These are phyloP conservation scores for Oligia strigilis DNA, from an alignment of 2,888 invertebrate genomes.

Conservation along the genomic window DNA sequence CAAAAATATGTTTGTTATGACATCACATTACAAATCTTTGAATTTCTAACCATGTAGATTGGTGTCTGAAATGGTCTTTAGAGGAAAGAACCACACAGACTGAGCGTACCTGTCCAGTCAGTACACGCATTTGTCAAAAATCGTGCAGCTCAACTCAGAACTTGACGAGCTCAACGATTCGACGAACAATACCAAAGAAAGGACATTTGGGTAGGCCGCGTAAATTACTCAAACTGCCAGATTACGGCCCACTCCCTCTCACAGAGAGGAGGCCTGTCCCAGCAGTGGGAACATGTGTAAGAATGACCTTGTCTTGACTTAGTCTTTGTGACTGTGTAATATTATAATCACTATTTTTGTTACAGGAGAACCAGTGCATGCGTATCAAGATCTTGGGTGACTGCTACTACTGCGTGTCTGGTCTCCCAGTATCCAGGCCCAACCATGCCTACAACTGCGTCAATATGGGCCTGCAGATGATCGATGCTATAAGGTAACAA, in stretches of 20 bases:
- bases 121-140: too few species aligned
- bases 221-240: background rate
- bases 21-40: too few species aligned
- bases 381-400: constrained; percentile 98
- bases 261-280: background rate
- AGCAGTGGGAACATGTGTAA: background rate
- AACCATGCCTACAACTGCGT: constrained; percentile 99
- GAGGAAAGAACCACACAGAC: too few species aligned
- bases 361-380: constrained; percentile 98
- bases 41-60: too few species aligned
- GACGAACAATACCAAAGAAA: too few species aligned
- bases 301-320: background rate
- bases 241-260: background rate
- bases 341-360: constrained; percentile 48
- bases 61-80: too few species aligned
- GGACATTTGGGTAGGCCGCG: too few species aligned
- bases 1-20: too few species aligned
- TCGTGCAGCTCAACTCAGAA: too few species aligned
- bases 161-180: too few species aligned
- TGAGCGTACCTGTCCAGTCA: too few species aligned
- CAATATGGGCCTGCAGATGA: constrained; percentile 99
- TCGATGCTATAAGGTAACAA: constrained; percentile 96
- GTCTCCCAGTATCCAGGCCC: constrained; percentile 97
- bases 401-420: constrained; percentile 98
- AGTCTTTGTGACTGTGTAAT: background rate